Conservation (phyloP, 1,140 invertebrate genomes). For the Rhynchophorus ferrugineus region DNA sequence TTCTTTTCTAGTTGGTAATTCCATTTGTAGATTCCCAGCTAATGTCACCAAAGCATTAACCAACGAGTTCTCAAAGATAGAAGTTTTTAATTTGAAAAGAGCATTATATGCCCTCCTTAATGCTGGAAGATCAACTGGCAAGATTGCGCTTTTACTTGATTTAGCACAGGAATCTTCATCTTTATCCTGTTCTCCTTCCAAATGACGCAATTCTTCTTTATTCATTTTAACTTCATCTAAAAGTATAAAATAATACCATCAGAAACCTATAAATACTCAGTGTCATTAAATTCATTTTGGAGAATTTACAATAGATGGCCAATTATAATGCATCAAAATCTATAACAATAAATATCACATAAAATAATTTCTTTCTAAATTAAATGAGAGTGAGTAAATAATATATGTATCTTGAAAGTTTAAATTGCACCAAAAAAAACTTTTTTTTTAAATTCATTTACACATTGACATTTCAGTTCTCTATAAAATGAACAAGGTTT, state of each 20-base stretch:
- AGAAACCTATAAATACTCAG: neutral
- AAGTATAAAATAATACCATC: conserved; percentile 7
- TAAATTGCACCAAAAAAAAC: too few species aligned
- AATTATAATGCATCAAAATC: too few species aligned
- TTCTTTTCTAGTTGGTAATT: conserved; percentile 56
- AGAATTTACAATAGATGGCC: too few species aligned
- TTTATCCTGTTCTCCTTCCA: conserved; percentile 76
- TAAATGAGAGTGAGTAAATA: too few species aligned
- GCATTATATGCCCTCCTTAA: conserved; percentile 56
- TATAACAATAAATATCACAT: too few species aligned
- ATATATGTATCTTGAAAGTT: too few species aligned
- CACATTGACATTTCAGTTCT: too few species aligned
- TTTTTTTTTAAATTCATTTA: too few species aligned
- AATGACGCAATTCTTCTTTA: conserved; percentile 59
- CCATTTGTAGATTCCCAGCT: conserved; percentile 64
- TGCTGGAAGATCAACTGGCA: conserved; percentile 48
- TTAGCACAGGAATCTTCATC: conserved; percentile 61
- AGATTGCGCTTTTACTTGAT: conserved; percentile 19
- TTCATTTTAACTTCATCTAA: conserved; percentile 42
- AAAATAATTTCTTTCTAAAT: too few species aligned
- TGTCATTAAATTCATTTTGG: too few species aligned
- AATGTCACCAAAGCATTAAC: conserved; percentile 70
- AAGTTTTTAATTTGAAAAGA: conserved; percentile 44
- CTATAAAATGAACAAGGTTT: too few species aligned
- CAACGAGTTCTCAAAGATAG: conserved; percentile 61